Evolutionary conservation across 2,797 vertebrate species (phyloP).

Genomic region (Fistularia commersonii): DNA sequence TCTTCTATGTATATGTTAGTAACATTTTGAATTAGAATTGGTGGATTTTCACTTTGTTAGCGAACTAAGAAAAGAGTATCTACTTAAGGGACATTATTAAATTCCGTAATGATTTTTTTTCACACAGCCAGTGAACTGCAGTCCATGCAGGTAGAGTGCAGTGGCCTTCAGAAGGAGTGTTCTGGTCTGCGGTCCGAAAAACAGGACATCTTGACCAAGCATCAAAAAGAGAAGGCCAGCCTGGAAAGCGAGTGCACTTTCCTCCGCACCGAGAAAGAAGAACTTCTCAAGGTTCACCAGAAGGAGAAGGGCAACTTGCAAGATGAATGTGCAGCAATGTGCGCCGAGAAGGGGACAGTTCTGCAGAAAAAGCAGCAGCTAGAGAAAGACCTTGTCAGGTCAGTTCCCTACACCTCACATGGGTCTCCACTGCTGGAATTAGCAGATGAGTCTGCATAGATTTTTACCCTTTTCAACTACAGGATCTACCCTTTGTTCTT

Average conservation of each 20-base stretch:
- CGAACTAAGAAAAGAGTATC: not conserved
- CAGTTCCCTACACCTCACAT: conserved; percentile 31
- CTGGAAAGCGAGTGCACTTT: conserved; percentile 82
- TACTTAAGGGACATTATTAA: not conserved
- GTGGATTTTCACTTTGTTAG: not conserved
- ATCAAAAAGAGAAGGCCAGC: conserved; percentile 83
- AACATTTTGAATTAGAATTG: not conserved
- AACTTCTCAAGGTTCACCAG: conserved; percentile 81
- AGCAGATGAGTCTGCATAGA: too few species aligned
- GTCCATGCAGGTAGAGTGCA: conserved; percentile 84
- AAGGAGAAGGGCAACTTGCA: conserved; percentile 84
- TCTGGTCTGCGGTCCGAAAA: conserved; percentile 71
- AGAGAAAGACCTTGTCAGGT: conserved; percentile 89
- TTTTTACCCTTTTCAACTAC: not conserved
- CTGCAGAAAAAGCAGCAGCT: conserved; percentile 83
- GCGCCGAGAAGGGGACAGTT: conserved; percentile 75
- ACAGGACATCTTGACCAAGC: conserved; percentile 80
- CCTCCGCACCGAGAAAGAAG: conserved; percentile 79
- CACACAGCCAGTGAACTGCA: conserved; percentile 82
- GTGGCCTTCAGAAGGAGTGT: conserved; percentile 71
- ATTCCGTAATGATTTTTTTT: conserved; percentile 3
- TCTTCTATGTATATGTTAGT: not conserved
- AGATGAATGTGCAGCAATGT: conserved; percentile 76
- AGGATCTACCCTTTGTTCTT: not conserved
- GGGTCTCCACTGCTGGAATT: too few species aligned